phyloP scores from a whole-genome alignment of 2,113 vertebrate genomes.

The Echinops telfairi region DNA sequence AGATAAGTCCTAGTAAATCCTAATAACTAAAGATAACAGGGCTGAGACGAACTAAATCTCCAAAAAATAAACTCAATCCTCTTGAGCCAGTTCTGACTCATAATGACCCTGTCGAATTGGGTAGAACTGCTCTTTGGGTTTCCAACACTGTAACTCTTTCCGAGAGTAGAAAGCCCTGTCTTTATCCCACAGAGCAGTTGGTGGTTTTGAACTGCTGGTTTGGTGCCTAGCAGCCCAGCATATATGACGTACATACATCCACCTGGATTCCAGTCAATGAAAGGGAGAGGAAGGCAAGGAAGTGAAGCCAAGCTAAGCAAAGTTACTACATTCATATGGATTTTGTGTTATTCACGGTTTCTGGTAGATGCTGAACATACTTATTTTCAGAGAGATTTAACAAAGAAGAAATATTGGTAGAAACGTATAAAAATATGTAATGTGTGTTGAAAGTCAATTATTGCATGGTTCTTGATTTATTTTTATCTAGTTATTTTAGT shows the following conservation, averaged over 20 bases:
- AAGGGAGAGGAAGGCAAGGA: not conserved
- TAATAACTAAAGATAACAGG: not conserved
- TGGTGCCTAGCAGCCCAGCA: too few species aligned
- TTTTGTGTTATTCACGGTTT: not conserved
- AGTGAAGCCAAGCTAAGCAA: not conserved
- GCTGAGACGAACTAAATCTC: not conserved
- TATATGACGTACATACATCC: not conserved
- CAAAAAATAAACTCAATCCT: too few species aligned
- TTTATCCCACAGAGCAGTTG: too few species aligned
- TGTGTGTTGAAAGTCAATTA: slow-evolving; percentile 3
- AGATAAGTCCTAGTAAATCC: not conserved
- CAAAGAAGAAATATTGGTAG: not conserved
- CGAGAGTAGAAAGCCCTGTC: too few species aligned
- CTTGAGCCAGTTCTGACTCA: too few species aligned
- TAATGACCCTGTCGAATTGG: too few species aligned
- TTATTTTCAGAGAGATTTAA: not conserved
- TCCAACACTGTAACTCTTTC: too few species aligned
- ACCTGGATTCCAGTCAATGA: not conserved
- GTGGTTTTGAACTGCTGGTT: too few species aligned
- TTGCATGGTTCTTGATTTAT: slow-evolving; percentile 1
- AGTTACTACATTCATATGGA: not conserved
- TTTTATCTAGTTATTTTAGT: not conserved
- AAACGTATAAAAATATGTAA: slow-evolving; percentile 21
- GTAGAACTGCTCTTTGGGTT: too few species aligned
- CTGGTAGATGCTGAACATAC: not conserved